A percentile compares a stretch with the other conserved stretches of the same genome.
These are phyloP conservation scores for Chymomyza procnemis DNA, from an alignment of 2,888 invertebrate genomes.

Conservation along the genomic window DNA sequence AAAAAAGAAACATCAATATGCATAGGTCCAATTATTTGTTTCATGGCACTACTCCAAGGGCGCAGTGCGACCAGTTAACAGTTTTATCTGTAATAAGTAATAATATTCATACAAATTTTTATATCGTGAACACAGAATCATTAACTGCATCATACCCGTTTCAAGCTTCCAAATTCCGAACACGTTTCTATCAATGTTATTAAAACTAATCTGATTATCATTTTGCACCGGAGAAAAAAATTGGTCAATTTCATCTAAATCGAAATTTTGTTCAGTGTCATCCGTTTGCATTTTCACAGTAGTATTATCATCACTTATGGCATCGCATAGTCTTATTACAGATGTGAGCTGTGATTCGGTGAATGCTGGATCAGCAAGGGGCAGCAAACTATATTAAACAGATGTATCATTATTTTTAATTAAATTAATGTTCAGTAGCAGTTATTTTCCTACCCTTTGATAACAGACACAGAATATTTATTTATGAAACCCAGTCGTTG, in stretches of 20 bases:
- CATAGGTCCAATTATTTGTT: constrained; percentile 29
- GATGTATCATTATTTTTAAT: background rate
- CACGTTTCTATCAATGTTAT: background rate
- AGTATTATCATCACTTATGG: constrained; percentile 14
- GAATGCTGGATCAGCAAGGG: constrained; percentile 65
- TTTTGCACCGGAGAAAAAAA: constrained; percentile 32
- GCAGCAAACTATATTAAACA: constrained; percentile 58
- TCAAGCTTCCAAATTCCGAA: constrained; percentile 71
- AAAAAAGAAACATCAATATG: background rate
- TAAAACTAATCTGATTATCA: constrained; percentile 43
- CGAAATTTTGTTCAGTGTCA: background rate
- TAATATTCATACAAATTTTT: constrained; percentile 7
- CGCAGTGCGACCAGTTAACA: constrained; percentile 68
- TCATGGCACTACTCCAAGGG: constrained; percentile 74
- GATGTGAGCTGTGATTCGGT: constrained; percentile 38
- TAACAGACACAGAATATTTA: constrained; percentile 60
- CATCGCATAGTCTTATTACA: constrained; percentile 52
- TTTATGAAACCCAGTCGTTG: constrained; percentile 58
- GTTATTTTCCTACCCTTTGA: constrained; percentile 59
- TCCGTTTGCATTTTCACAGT: background rate
- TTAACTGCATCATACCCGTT: constrained; percentile 47
- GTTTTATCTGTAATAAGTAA: constrained; percentile 50
- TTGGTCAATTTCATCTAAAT: background rate
- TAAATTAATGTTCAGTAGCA: background rate
- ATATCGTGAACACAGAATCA: background rate